Evolutionary conservation across 2,797 vertebrate genomes (phyloP).

Genomic region (Monodelphis domestica): DNA sequence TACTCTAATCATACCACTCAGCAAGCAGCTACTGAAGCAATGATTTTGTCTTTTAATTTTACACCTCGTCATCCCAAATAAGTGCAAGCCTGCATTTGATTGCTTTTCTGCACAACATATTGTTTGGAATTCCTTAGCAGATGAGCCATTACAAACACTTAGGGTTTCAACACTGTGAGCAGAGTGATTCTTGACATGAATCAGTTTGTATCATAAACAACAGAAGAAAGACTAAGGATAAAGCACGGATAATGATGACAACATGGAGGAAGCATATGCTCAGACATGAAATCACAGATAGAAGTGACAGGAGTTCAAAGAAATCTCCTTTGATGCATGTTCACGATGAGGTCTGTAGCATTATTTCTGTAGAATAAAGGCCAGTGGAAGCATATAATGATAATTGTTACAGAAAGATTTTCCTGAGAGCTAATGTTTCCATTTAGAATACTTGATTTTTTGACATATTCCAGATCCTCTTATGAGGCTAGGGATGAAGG

Average conservation of each 20-base stretch:
- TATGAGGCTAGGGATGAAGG: not conserved
- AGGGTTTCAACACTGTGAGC: not conserved
- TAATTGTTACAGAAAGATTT: conserved; percentile 21
- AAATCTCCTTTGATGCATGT: not conserved
- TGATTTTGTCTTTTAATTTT: not conserved
- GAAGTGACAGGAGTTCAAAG: not conserved
- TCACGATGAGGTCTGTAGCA: not conserved
- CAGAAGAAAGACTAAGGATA: not conserved
- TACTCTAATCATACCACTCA: not conserved
- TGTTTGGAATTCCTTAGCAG: not conserved
- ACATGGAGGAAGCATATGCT: not conserved
- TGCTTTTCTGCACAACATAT: not conserved
- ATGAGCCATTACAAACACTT: not conserved
- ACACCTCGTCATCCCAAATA: not conserved
- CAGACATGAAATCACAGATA: not conserved
- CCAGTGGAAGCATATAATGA: not conserved
- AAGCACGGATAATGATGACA: not conserved
- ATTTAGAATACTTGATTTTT: conserved; percentile 5
- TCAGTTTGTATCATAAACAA: not conserved
- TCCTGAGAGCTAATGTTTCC: conserved; percentile 8
- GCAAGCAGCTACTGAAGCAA: not conserved
- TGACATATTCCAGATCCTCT: not conserved
- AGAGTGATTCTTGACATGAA: not conserved
- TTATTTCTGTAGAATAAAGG: not conserved
- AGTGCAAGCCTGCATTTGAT: not conserved